Evolutionary conservation across 1,140 invertebrate genomes (phyloP).

Genomic region (Pentalonia nigronervosa): DNA sequence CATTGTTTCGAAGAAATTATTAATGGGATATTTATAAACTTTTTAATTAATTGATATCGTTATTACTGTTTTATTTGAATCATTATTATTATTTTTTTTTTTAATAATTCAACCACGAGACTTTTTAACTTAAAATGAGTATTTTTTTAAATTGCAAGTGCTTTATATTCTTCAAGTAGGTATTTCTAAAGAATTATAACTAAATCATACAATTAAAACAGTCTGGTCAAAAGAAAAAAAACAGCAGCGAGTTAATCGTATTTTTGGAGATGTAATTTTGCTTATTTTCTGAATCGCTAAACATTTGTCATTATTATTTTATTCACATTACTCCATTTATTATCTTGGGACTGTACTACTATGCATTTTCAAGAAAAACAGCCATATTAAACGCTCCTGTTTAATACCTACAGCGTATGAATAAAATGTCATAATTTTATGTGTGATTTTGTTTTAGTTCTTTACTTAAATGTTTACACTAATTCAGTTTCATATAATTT

Average conservation of each 20-base stretch:
- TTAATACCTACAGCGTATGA: background rate
- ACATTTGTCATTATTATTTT: constrained; percentile 8
- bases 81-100: background rate
- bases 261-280: constrained; percentile 6
- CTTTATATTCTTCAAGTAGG: background rate
- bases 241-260: constrained; percentile 21
- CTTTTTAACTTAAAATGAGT: background rate
- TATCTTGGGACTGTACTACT: background rate
- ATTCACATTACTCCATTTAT: background rate
- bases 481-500: background rate
- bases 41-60: constrained; percentile 29
- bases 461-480: background rate
- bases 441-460: background rate
- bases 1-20: background rate
- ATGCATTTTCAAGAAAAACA: background rate
- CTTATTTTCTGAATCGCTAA: constrained; percentile 11
- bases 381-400: background rate
- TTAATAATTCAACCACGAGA: background rate
- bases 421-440: constrained; percentile 5
- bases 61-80: constrained; percentile 31
- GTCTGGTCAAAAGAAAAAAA: background rate
- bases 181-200: constrained; percentile 14
- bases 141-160: background rate
- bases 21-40: background rate
- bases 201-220: constrained; percentile 19